Conservation (phyloP, 2,888 invertebrate genomes). For the Pandemis corylana region DNA sequence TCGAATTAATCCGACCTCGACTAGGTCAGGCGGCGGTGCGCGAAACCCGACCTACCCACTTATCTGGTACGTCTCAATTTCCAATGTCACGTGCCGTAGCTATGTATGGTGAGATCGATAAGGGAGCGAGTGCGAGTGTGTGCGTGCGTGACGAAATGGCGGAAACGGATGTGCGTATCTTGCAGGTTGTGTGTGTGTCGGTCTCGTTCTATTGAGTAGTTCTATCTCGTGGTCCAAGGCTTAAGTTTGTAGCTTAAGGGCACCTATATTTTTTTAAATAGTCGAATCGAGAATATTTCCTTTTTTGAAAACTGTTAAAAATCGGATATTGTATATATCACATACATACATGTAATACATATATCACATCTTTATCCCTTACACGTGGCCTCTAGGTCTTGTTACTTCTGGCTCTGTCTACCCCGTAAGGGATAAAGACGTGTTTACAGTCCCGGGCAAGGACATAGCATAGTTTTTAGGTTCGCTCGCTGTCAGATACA, state of each 20-base stretch:
- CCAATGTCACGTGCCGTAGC: conserved; percentile 45
- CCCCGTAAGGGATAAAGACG: no score
- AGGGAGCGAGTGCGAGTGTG: conserved; percentile 27
- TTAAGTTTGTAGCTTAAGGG: neutral
- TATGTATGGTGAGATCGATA: conserved; percentile 65
- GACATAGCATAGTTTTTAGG: no score
- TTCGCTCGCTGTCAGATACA: no score
- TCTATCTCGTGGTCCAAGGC: neutral
- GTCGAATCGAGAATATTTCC: no score
- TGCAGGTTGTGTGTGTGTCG: conserved; percentile 21
- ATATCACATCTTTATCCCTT: no score
- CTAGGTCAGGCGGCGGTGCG: conserved; percentile 65
- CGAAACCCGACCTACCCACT: conserved; percentile 58
- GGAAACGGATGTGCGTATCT: conserved; percentile 41
- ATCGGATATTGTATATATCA: no score
- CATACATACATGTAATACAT: no score
- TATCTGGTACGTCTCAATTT: conserved; percentile 58
- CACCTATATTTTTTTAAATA: no score
- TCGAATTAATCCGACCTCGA: conserved; percentile 69
- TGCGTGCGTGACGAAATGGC: conserved; percentile 23
- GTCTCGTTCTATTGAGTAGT: conserved; percentile 22
- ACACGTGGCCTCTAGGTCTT: no score
- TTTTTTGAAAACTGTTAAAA: no score
- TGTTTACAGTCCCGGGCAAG: no score
- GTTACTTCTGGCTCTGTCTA: no score